Evolutionary conservation across 2,113 vertebrate species (phyloP).

Genomic region (Pyrgilauda ruficollis): DNA sequence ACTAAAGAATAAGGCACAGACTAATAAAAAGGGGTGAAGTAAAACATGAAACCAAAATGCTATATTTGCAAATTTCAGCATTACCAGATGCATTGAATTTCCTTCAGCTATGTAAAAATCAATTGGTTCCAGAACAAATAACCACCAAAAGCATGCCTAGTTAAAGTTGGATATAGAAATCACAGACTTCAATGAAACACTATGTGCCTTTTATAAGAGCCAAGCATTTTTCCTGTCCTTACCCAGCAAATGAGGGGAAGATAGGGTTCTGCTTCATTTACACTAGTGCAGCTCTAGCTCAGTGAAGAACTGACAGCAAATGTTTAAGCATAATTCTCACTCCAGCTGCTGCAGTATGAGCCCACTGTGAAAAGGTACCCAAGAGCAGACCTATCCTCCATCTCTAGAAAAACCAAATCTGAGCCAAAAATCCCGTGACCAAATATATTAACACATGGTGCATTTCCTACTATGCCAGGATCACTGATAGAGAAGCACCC

Average conservation of each 20-base stretch:
- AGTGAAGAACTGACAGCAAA: neutral
- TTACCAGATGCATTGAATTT: slow-evolving; percentile 43
- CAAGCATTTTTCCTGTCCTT: neutral
- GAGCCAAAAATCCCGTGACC: neutral
- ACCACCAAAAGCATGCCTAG: slow-evolving; percentile 32
- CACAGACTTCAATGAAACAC: neutral
- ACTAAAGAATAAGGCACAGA: neutral
- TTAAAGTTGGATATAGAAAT: slow-evolving; percentile 20
- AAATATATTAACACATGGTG: neutral
- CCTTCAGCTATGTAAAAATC: slow-evolving; percentile 52
- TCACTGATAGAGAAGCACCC: neutral
- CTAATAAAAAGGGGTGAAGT: neutral
- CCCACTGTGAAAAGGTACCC: neutral
- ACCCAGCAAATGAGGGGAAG: neutral
- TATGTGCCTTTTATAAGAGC: neutral
- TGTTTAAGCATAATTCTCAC: neutral
- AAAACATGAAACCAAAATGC: neutral
- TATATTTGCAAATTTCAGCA: slow-evolving; percentile 8
- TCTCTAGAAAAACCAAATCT: neutral
- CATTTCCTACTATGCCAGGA: neutral
- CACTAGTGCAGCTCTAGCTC: neutral
- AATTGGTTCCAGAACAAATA: slow-evolving; percentile 49
- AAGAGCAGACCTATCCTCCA: neutral
- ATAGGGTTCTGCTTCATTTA: neutral
- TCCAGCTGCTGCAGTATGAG: neutral